Evolutionary conservation across 92 coral and sea anemone genomes (phyloP), one percentile per base, ranked within the genome.

Genomic region (Zoanthus gigantus): DNA sequence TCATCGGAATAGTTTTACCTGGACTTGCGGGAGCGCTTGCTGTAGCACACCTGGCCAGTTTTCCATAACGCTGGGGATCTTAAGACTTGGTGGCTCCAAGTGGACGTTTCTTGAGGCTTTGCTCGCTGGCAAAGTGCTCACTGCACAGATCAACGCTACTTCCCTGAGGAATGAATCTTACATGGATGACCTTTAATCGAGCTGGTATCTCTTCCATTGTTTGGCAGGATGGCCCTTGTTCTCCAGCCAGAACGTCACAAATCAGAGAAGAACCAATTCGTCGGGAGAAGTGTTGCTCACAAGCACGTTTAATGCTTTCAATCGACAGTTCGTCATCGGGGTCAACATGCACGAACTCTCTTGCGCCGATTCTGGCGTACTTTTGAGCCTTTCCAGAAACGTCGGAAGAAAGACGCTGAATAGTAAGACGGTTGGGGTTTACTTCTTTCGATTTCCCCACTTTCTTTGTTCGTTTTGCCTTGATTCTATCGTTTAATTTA

Each of bases 221-320:
- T 17, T 34, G 76, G 77, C 92, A 89, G 42, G 92, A 89, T 10
- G 89, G 89, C 16, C 92, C 85, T 69, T 84, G 92, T 69, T 89
- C 82, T 13, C 92, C 92, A 11, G 81, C 92, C 28, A 89, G 46
- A 31, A 89, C 81, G 77, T 89, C 92, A 50, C 86, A 89, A 30
- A 44, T 71, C 18, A 84, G 84, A 71, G 72, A 48, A 42, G 78
- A n/a, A 14, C 89, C 89, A 18, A 84, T 12, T 34, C 44, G 77
- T 44, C 58, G 84, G 1, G 46, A 44, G 18, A 89, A 89, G 86
- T 89, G 86, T 48, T 84, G 72, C 76, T 84, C 89, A 69, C 83
- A 89, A 11, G 92, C 92, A 17, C 52, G 61, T 89, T 89, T 84
- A 68, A 85, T 71, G 57, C 44, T 5, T 7, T 84, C 80, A 34